phyloP scores from a whole-genome alignment of 2,888 invertebrate species.

The Salpingus planirostris region DNA sequence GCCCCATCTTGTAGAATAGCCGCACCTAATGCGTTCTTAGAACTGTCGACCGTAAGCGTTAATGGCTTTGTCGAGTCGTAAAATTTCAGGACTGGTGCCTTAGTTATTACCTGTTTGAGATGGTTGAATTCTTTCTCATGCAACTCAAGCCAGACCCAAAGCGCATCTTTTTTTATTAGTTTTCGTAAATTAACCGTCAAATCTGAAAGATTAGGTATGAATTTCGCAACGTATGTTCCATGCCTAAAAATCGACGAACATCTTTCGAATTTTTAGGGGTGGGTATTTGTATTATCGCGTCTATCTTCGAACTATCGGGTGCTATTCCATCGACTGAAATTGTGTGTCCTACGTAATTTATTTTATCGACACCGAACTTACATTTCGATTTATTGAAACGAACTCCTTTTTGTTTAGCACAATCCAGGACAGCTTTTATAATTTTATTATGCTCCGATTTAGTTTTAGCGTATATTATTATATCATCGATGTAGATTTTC shows the following conservation, averaged over 20 bases:
- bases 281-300: conserved; percentile 7
- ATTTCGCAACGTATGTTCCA: conserved; percentile 6
- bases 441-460: conserved; percentile 18
- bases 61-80: conserved; percentile 4
- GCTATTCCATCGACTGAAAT: conserved; percentile 16
- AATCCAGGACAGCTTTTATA: conserved; percentile 14
- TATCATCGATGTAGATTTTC: conserved; percentile 22
- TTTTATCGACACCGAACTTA: conserved; percentile 15
- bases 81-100: conserved; percentile 4
- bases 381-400: conserved; percentile 20
- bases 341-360: conserved; percentile 23
- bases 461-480: conserved; percentile 18
- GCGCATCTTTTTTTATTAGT: conserved; percentile 5
- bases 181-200: conserved; percentile 3
- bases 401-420: conserved; percentile 13
- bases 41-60: conserved; percentile 17
- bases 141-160: conserved; percentile 3
- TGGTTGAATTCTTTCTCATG: conserved; percentile 5
- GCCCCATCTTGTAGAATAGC: conserved; percentile 21
- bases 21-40: conserved; percentile 14
- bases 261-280: conserved; percentile 7
- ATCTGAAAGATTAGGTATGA: conserved; percentile 8
- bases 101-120: conserved; percentile 4
- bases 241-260: conserved; percentile 8
- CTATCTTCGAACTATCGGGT: neutral